Evolutionary conservation across 2,113 vertebrate species (phyloP).

Genomic region (Condylura cristata): DNA sequence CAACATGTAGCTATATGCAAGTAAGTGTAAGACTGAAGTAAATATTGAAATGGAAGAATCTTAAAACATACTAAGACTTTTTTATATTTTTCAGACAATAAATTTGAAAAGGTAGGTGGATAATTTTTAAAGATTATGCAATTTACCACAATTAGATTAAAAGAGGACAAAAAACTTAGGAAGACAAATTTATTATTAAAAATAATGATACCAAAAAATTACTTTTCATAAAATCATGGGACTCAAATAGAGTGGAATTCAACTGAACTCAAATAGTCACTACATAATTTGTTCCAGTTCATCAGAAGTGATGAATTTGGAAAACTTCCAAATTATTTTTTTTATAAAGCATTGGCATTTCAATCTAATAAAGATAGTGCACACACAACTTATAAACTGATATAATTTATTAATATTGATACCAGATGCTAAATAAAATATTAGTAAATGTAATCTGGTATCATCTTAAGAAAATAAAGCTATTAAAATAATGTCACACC

Average conservation of each 20-base stretch:
- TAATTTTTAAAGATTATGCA: background rate
- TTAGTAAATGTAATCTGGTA: background rate
- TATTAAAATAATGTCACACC: background rate
- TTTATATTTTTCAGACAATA: background rate
- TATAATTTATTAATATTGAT: background rate
- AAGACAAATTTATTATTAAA: background rate
- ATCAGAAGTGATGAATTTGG: background rate
- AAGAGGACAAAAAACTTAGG: background rate
- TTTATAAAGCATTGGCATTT: background rate
- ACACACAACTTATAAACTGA: background rate
- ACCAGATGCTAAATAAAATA: background rate
- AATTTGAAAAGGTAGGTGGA: background rate
- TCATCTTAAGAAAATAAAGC: background rate
- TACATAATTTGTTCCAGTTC: background rate
- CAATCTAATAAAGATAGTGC: background rate
- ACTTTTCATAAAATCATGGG: background rate
- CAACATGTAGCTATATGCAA: background rate
- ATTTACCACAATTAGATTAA: background rate
- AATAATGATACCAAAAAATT: background rate
- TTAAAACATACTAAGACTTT: background rate
- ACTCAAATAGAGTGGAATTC: background rate
- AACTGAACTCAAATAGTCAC: background rate
- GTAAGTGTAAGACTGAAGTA: background rate
- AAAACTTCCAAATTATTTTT: background rate
- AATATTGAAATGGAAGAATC: background rate